phyloP scores from a whole-genome alignment of 2,797 vertebrate genomes.

The Octomys mimax region DNA sequence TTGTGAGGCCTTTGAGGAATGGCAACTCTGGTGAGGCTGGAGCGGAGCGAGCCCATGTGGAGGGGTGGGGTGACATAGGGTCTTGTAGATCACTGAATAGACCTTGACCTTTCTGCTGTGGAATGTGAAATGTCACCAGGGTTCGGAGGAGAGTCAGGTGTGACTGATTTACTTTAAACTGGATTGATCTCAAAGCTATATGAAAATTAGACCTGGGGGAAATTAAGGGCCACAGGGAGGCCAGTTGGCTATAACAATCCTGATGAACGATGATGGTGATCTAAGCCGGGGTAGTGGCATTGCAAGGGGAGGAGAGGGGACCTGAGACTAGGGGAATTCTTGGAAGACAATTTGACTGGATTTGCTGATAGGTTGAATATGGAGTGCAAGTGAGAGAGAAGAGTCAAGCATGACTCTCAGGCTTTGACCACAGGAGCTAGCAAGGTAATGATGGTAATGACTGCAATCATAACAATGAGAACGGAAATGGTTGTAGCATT shows the following conservation, averaged over 20 bases:
- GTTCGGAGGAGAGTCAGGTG: not conserved
- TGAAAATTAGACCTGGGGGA: not conserved
- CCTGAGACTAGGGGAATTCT: not conserved
- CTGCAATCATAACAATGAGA: not conserved
- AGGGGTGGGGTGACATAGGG: too few relatives aligned
- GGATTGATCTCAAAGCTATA: not conserved
- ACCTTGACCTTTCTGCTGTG: not conserved
- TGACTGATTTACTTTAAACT: not conserved
- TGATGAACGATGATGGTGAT: not conserved
- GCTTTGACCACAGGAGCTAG: not conserved
- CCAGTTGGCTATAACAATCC: not conserved
- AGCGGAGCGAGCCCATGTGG: not conserved
- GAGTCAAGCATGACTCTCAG: not conserved
- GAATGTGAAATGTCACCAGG: not conserved
- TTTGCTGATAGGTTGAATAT: not conserved
- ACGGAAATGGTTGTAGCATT: not conserved
- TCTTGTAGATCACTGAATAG: not conserved
- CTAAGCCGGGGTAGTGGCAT: not conserved
- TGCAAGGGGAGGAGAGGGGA: not conserved
- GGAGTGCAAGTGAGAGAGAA: not conserved
- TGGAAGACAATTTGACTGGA: not conserved
- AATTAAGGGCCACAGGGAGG: not conserved
- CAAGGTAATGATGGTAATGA: not conserved
- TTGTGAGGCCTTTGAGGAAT: not conserved
- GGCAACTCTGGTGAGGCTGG: not conserved